Evolutionary conservation across 2,888 invertebrate species (phyloP), one percentile per base, ranked within the genome.

Genomic region (Bruchidius siliquastri): DNA sequence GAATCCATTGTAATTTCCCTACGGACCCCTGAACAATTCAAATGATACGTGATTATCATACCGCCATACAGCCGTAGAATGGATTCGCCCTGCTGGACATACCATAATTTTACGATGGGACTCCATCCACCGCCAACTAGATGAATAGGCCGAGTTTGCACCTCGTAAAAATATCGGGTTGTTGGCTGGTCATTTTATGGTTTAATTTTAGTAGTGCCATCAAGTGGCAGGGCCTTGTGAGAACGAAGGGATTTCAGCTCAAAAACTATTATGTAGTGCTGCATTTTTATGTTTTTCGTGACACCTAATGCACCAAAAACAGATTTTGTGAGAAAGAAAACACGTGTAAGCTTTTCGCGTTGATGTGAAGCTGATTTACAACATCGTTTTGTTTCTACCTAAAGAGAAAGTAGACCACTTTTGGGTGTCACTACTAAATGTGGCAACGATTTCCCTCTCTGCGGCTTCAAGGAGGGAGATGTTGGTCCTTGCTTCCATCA

Each of bases 21-120:
- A 68, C 68, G 22, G 71, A 71, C 73, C 75, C 73, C 74, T 75
- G 74, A 77, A 83, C 82, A 81, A 85, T 85, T 84, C 83, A 83
- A 83, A 85, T 81, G 82, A 84, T 84, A 85, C 84, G 84, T 84
- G 84, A 85, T 85, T 84, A 84, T 83, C 83, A 83, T 83, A 83
- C 82, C 32, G 74, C 78, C 74, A 77, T 78, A 75, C 49, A 49
- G 49, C 49, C 49, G 18, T 49, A 49, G 49, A 49, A 49, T 49
- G 49, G 49, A 49, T 49, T 49, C 49, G 49, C 13, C 49, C 49
- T 49, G 49, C 49, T 49, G 49, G 49, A 49, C 49, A 8, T 4
- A 49, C 49, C 49, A 49, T 49, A 49, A 49, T 49, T 49, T 49
- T 49, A 49, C 49, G 49, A 49, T 49, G 49, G 49, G 49, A 49